phyloP scores from a whole-genome alignment of 2,888 invertebrate species.

The Uloborus plumipes region DNA sequence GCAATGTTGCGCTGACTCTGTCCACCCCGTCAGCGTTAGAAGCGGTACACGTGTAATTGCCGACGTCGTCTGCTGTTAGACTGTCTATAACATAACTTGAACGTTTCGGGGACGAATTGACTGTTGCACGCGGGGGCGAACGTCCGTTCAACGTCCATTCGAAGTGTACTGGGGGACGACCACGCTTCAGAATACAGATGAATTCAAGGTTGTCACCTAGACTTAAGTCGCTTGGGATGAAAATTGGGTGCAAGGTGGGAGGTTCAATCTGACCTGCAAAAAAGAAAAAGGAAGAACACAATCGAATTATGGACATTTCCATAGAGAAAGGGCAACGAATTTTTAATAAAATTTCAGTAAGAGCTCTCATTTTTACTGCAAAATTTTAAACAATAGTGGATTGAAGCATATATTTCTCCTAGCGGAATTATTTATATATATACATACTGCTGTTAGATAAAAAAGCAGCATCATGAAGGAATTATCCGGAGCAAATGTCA shows the following conservation, averaged over 20 bases:
- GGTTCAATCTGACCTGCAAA: too few species aligned
- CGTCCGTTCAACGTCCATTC: slow-evolving; percentile 60
- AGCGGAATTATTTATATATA: too few species aligned
- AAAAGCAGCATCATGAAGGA: too few species aligned
- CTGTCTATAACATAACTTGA: slow-evolving; percentile 34
- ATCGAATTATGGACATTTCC: too few species aligned
- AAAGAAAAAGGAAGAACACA: too few species aligned
- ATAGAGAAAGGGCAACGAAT: too few species aligned
- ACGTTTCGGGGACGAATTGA: not conserved
- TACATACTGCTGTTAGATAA: too few species aligned
- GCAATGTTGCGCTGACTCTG: slow-evolving; percentile 27
- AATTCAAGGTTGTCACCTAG: slow-evolving; percentile 39
- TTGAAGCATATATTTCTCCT: too few species aligned
- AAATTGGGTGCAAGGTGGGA: slow-evolving; percentile 18
- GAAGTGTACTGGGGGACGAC: slow-evolving; percentile 55
- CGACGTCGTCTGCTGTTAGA: slow-evolving; percentile 27
- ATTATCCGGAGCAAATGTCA: too few species aligned
- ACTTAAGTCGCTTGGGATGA: slow-evolving; percentile 38
- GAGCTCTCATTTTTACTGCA: too few species aligned
- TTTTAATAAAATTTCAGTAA: too few species aligned
- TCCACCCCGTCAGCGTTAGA: slow-evolving; percentile 35
- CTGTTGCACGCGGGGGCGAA: not conserved
- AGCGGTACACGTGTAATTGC: slow-evolving; percentile 55
- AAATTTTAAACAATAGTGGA: too few species aligned
- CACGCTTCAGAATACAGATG: slow-evolving; percentile 56